Conservation (phyloP, 2,113 vertebrate genomes). For the Physeter macrocephalus region DNA sequence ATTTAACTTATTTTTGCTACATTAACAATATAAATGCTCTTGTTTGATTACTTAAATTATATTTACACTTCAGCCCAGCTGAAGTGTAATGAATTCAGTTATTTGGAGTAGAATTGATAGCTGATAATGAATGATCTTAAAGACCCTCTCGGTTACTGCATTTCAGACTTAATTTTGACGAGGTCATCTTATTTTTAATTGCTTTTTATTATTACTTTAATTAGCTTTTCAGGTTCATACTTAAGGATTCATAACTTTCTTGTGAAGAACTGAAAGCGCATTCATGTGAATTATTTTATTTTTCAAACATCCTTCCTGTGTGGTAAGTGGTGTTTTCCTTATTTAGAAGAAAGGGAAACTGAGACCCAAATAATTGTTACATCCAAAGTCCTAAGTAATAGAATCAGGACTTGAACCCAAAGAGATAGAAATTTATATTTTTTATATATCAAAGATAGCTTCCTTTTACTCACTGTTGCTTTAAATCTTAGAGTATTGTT, state of each 20-base stretch:
- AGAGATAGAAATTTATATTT: slow-evolving; percentile 18
- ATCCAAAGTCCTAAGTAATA: not conserved
- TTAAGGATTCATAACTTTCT: slow-evolving; percentile 57
- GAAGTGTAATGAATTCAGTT: not conserved
- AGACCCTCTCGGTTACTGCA: not conserved
- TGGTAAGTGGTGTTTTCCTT: slow-evolving; percentile 54
- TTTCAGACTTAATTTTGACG: slow-evolving; percentile 58
- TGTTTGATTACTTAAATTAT: not conserved
- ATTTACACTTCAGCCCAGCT: not conserved
- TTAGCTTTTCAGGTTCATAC: slow-evolving; percentile 54
- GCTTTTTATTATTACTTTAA: no score
- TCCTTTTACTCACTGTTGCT: slow-evolving; percentile 1
- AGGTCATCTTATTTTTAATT: slow-evolving; percentile 61
- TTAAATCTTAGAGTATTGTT: not conserved
- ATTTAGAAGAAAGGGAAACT: slow-evolving; percentile 30
- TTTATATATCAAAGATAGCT: not conserved
- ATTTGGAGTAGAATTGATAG: not conserved
- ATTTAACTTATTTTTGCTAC: not conserved
- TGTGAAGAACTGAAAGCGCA: slow-evolving; percentile 52
- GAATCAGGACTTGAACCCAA: not conserved
- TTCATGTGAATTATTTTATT: slow-evolving; percentile 50
- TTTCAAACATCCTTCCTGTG: slow-evolving; percentile 46
- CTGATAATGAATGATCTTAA: slow-evolving; percentile 2
- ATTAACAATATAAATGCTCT: not conserved
- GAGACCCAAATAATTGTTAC: slow-evolving; percentile 1